phyloP scores from a whole-genome alignment of 2,888 invertebrate genomes.

The Agrilus biguttatus region DNA sequence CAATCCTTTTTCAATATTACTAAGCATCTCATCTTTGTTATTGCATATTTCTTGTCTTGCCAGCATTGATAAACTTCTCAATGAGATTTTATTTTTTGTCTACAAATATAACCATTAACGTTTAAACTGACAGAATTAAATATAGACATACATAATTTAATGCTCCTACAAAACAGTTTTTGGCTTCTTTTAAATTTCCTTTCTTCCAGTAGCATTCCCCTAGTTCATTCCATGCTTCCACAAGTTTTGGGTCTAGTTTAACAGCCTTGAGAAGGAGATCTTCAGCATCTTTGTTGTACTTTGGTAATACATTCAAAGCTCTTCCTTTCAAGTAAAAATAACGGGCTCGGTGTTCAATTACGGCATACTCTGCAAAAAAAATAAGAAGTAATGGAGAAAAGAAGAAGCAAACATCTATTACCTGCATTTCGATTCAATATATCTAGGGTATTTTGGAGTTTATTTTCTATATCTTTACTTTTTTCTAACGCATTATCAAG shows the following conservation, averaged over 20 bases:
- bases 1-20: constrained; percentile 56
- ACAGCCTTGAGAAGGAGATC: constrained; percentile 69
- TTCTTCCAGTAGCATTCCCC: constrained; percentile 85
- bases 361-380: constrained; percentile 22
- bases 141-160: constrained; percentile 45
- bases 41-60: constrained; percentile 47
- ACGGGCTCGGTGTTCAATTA: constrained; percentile 35
- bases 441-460: constrained; percentile 43
- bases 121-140: not conserved
- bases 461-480: constrained; percentile 45
- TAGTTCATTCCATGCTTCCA: constrained; percentile 78
- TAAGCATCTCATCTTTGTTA: constrained; percentile 37
- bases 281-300: constrained; percentile 54
- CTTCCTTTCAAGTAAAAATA: constrained; percentile 61
- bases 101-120: constrained; percentile 19
- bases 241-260: constrained; percentile 65
- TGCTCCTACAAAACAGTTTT: constrained; percentile 70
- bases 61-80: constrained; percentile 71
- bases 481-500: constrained; percentile 55
- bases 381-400: not conserved
- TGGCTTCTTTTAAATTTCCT: constrained; percentile 63
- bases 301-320: constrained; percentile 55
- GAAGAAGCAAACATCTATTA: constrained; percentile 16
- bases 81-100: constrained; percentile 58
- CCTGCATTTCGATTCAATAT: constrained; percentile 54